A percentile compares a stretch with the other conserved stretches of the same genome.
These are phyloP conservation scores for Nemoura dubitans DNA, from an alignment of 2,888 invertebrate species.

Conservation along the genomic window DNA sequence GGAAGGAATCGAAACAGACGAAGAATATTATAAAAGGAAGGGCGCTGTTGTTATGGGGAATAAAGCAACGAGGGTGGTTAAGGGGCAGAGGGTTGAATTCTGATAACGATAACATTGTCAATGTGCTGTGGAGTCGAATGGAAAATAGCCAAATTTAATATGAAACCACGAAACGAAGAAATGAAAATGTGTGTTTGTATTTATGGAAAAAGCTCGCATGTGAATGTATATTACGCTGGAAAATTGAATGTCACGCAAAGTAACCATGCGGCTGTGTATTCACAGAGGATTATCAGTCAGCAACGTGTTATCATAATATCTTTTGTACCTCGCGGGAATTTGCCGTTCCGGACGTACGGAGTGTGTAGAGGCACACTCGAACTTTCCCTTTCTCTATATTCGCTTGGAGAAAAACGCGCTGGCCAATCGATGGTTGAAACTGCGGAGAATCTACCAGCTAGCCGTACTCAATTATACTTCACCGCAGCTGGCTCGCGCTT, in stretches of 20 bases:
- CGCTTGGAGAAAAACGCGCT: not conserved
- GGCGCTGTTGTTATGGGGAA: not conserved
- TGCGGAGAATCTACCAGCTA: not conserved
- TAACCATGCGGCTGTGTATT: not conserved
- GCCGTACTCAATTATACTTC: not conserved
- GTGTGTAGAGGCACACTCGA: not conserved
- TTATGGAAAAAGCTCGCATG: not conserved
- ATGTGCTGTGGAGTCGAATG: not conserved
- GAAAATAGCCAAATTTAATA: not conserved
- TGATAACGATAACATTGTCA: conserved; percentile 26
- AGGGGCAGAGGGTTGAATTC: conserved; percentile 9
- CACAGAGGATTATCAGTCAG: not conserved
- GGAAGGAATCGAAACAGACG: conserved; percentile 23
- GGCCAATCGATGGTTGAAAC: not conserved
- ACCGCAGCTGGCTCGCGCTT: not conserved
- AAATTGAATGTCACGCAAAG: not conserved
- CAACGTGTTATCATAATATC: not conserved
- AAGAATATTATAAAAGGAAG: conserved; percentile 18
- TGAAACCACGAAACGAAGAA: conserved; percentile 5
- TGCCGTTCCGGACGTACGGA: not conserved
- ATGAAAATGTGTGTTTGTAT: conserved; percentile 7
- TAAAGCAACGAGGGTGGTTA: not conserved
- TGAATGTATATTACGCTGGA: not conserved
- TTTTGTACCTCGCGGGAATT: not conserved
- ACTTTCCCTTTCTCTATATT: not conserved